These are phyloP conservation scores for Rallus crepitans DNA, from an alignment of 2,797 vertebrate genomes.

Conservation along the genomic window DNA sequence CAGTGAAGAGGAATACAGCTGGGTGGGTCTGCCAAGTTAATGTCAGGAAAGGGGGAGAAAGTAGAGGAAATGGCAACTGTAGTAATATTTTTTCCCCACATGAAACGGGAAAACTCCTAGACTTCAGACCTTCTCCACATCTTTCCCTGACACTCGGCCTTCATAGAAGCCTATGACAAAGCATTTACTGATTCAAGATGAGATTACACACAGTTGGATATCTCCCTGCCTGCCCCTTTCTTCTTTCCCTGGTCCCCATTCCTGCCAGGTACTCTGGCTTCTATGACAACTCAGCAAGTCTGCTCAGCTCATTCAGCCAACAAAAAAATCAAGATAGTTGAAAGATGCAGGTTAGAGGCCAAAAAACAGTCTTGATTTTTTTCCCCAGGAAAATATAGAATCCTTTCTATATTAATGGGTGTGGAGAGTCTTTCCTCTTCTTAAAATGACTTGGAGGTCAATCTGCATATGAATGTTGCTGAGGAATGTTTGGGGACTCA, in stretches of 20 bases:
- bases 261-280: not conserved
- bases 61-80: not conserved
- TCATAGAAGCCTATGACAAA: not conserved
- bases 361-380: not conserved
- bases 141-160: not conserved
- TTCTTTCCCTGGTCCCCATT: not conserved
- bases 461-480: not conserved
- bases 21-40: not conserved
- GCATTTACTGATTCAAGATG: not conserved
- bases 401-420: not conserved
- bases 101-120: not conserved
- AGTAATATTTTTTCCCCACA: not conserved
- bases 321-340: not conserved
- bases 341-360: not conserved
- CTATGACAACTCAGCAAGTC: not conserved
- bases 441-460: not conserved
- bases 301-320: not conserved
- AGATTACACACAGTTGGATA: not conserved
- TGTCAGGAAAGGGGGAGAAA: not conserved
- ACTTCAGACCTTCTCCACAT: not conserved
- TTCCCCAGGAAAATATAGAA: not conserved
- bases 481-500: not conserved
- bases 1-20: not conserved
- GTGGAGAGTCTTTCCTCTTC: not conserved
- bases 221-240: not conserved